Base-by-base conservation (phyloP, 2,888 invertebrate genomes). In the Taenaris catops region DNA sequence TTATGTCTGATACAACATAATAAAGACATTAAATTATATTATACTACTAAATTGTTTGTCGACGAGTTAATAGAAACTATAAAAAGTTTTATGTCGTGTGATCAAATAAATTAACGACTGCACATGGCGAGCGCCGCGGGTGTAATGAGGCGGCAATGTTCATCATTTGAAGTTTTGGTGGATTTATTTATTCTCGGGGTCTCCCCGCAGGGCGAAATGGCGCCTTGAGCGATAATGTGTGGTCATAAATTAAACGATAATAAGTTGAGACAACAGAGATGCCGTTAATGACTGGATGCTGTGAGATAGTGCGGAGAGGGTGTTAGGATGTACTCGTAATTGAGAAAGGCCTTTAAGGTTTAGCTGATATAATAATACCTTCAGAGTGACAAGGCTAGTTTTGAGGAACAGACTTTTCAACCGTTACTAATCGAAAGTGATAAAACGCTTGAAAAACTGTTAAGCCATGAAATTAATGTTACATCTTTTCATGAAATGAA, bases 231-330 rank as follows among this genome's bases (percentile, higher is more conserved):
- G 79, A 72, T 79, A 81, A 83, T 81, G 75, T 81, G 72, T 76
- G 75, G 73, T 63, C 69, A 80, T 86, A 83, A 84, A 84, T 84
- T 80, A 76, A 69, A 67, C 78, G 79, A 76, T 86, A 83, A 86
- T 83, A 84, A 81, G 79, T 81, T 76, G 65, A 73, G 83, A 81
- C 81, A 80, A 76, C 76, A 75, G 65, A 76, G 66, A 56, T 58
- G 68, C 64, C 63, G 68, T 73, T 68, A 69, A 71, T 64, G 68
- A 65, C 60, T 57, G 32, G 37, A 46, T 38, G 47, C 48, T 47
- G 34, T 34, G 38, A 26, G 4, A 17, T 18, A 10, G 9, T 17
- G 9, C n/a, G 3, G 14, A 3, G 14, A 14, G 14, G 14, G 14
- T 14, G 14, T n/a, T n/a, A n/a, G n/a, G n/a, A n/a, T n/a, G n/a